A percentile compares a stretch with the other conserved stretches of the same genome.
These are phyloP conservation scores for Teleogryllus oceanicus DNA, from an alignment of 2,888 invertebrate genomes.

Conservation along the genomic window DNA sequence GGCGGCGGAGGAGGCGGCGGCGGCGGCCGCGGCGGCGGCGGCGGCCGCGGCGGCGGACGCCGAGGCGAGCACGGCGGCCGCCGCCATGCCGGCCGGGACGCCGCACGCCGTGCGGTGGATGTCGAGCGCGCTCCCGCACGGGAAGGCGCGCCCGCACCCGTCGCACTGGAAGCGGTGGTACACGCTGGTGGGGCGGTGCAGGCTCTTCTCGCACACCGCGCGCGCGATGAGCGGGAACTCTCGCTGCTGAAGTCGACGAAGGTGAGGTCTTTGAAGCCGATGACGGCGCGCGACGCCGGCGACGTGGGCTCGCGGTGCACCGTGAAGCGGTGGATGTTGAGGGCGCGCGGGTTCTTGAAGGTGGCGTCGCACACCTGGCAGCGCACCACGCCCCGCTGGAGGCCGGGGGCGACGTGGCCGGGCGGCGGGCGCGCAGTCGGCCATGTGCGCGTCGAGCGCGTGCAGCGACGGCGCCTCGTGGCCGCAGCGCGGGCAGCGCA, in stretches of 20 bases:
- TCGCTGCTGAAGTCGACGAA: conserved; percentile 76
- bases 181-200: conserved; percentile 56
- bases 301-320: conserved; percentile 49
- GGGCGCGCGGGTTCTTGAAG: conserved; percentile 68
- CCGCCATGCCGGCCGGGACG: background rate
- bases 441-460: conserved; percentile 62
- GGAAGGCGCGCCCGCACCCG: conserved; percentile 68
- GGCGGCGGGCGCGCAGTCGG: conserved; percentile 56
- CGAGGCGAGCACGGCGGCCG: conserved; percentile 45
- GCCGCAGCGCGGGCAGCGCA: conserved; percentile 61
- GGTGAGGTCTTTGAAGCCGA: conserved; percentile 67
- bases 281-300: conserved; percentile 44
- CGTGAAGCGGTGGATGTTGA: conserved; percentile 66
- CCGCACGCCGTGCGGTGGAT: conserved; percentile 61
- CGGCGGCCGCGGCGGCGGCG: background rate
- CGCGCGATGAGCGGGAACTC: conserved; percentile 74
- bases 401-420: conserved; percentile 52
- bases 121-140: conserved; percentile 63
- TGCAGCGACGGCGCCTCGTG: conserved; percentile 57
- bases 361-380: conserved; percentile 70
- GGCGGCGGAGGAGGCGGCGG: conserved; percentile 31
- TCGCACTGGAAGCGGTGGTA: conserved; percentile 65
- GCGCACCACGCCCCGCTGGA: conserved; percentile 54
- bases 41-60: conserved; percentile 50
- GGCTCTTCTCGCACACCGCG: conserved; percentile 65